Percentiles rank a stretch among this genome's conserved stretches.
Conservation (phyloP, 2,888 invertebrate species). For the Odontocerum albicorne region DNA sequence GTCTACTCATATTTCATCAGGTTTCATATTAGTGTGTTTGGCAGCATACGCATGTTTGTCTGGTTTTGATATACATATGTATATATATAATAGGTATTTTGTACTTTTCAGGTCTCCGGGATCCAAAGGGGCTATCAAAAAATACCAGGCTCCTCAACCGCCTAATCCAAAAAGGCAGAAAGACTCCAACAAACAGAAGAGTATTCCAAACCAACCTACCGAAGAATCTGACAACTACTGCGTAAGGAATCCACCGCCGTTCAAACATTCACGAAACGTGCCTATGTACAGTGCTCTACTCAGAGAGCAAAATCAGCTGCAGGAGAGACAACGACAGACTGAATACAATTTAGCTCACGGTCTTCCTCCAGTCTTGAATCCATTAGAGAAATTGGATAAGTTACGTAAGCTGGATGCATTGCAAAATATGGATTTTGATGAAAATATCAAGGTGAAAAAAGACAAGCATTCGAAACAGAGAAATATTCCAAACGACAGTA, state of each 20-base stretch:
- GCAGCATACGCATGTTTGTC: too few species aligned
- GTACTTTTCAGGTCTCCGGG: too few species aligned
- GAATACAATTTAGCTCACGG: conserved; percentile 47
- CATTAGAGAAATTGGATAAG: conserved; percentile 52
- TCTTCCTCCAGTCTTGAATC: conserved; percentile 49
- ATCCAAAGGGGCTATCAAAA: conserved; percentile 35
- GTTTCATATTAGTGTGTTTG: too few species aligned
- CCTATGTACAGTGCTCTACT: conserved; percentile 44
- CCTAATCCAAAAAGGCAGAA: conserved; percentile 34
- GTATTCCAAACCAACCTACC: conserved; percentile 2
- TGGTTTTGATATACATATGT: too few species aligned
- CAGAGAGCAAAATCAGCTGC: conserved; percentile 45
- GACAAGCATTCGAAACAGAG: conserved; percentile 29
- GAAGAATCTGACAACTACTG: conserved; percentile 36
- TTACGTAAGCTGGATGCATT: conserved; percentile 53
- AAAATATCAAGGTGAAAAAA: conserved; percentile 35
- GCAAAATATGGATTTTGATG: conserved; percentile 42
- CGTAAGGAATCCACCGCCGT: conserved; percentile 35
- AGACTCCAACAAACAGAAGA: conserved; percentile 4
- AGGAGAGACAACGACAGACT: conserved; percentile 41
- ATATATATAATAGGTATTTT: too few species aligned
- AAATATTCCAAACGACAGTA: background rate
- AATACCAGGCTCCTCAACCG: conserved; percentile 35
- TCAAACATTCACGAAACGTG: conserved; percentile 43
- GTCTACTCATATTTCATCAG: too few species aligned